phyloP scores from a whole-genome alignment of 2,797 vertebrate species.

The Gymnoscopelus braueri region DNA sequence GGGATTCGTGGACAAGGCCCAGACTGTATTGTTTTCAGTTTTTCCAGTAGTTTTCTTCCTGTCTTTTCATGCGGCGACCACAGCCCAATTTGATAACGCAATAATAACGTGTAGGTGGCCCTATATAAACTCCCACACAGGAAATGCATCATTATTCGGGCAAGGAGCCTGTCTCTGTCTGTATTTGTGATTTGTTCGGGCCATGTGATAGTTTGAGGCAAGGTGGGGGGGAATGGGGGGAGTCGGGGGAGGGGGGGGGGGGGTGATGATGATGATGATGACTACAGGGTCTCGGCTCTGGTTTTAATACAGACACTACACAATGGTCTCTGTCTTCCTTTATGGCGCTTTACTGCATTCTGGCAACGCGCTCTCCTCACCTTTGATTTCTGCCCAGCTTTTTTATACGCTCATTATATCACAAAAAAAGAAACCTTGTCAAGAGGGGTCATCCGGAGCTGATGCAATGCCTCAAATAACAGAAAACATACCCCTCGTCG shows the following conservation, averaged over 20 bases:
- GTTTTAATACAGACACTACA: conserved; percentile 77
- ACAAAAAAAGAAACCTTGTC: conserved; percentile 72
- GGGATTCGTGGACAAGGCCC: conserved; percentile 46
- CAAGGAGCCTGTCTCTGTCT: conserved; percentile 60
- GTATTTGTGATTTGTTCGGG: conserved; percentile 58
- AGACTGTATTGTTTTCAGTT: conserved; percentile 66
- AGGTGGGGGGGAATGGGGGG: conserved; percentile 1
- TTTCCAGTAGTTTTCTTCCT: conserved; percentile 69
- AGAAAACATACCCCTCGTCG: conserved; percentile 75
- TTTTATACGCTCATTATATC: conserved; percentile 76
- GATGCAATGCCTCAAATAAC: conserved; percentile 78
- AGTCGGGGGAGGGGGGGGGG: background rate
- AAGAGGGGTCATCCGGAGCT: conserved; percentile 72
- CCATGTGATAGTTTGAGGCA: conserved; percentile 60
- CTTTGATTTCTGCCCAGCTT: conserved; percentile 66
- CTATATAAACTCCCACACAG: conserved; percentile 58
- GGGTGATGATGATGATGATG: conserved; percentile 37
- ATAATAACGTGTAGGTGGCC: conserved; percentile 77
- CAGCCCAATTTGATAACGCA: conserved; percentile 73
- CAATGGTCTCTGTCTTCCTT: conserved; percentile 74
- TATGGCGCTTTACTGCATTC: conserved; percentile 65
- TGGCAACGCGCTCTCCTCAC: conserved; percentile 65
- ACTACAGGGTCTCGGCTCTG: conserved; percentile 67
- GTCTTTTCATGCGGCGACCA: conserved; percentile 69
- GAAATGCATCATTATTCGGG: conserved; percentile 69